phyloP scores from a whole-genome alignment of 1,140 invertebrate genomes.

The Sycophaga agraensis region DNA sequence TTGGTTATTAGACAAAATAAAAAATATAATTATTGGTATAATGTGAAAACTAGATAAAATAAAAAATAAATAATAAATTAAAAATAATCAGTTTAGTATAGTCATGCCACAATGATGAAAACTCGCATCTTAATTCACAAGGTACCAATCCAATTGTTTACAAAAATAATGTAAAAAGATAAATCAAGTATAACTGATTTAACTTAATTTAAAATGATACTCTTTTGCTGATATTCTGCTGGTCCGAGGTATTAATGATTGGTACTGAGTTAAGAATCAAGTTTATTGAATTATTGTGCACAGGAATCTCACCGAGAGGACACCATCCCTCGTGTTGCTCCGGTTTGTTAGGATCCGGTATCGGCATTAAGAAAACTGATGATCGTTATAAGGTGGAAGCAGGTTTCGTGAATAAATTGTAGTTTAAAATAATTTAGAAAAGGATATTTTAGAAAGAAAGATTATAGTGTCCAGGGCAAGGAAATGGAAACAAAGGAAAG shows the following conservation, averaged over 20 bases:
- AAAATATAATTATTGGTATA: too few relatives aligned
- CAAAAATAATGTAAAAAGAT: background rate
- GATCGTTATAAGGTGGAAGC: slow-evolving; percentile 42
- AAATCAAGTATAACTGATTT: too few relatives aligned
- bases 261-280: slow-evolving; percentile 28
- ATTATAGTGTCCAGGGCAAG: background rate
- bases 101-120: too few relatives aligned
- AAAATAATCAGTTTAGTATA: too few relatives aligned
- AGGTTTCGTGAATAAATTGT: slow-evolving; percentile 34
- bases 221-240: too few relatives aligned
- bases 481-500: too few relatives aligned
- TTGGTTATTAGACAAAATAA: too few relatives aligned
- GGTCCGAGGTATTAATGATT: slow-evolving; percentile 1
- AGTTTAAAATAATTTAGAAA: slow-evolving; percentile 33
- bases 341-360: slow-evolving; percentile 79
- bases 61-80: background rate
- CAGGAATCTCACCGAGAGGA: slow-evolving; percentile 70
- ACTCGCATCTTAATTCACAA: background rate
- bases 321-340: slow-evolving; percentile 86
- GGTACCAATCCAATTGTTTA: background rate
- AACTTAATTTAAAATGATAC: too few relatives aligned
- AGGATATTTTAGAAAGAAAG: background rate
- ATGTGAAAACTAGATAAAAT: too few relatives aligned
- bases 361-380: slow-evolving; percentile 71
- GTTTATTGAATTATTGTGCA: slow-evolving; percentile 39